Evolutionary conservation across 2,797 vertebrate genomes (phyloP), one percentile per base, ranked within the genome.

Genomic region (Australoheros facetus): DNA sequence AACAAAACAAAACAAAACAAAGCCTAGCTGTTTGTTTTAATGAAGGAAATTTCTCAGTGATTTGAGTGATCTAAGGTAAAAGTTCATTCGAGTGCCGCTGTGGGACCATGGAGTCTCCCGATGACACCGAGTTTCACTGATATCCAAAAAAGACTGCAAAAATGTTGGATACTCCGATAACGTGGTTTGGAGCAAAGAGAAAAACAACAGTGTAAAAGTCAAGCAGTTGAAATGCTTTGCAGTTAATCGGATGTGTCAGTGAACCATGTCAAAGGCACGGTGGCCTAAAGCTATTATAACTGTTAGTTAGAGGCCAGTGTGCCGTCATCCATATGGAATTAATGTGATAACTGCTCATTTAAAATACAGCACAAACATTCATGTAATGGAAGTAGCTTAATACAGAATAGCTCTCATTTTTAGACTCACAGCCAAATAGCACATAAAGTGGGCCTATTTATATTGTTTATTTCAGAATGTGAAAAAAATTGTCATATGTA

Each of bases 1-100:
- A 86, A 73, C 7, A 78, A n/a, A n/a, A n/a, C n/a, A n/a, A n/a
- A n/a, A n/a, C n/a, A 16, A 82, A 88, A 85, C 57, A 88, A 53
- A 69, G 30, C 26, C 64, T 13, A 51, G 42, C 3, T n/a, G 26
- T 32, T 69, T 69, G 19, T 51, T 69, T 32, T 69, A 69, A 69
- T 69, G 42, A 55, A 73, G 72, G 14, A 23, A 42, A 73, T 77
- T 66, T 74, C 75, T 81, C 77, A 48, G 77, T 57, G 76, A 85
- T 81, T 54, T 81, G 45, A 79, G 53, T n/a, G 71, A 53, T 53
- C 64, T 53, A 48, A 85, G 66, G 80, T 88, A 62, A 80, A 83
- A 64, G 45, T 30, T 69, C 30, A 69, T 13, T 57, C 7, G 21
- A 78, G 73, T 70, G 21, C 23, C 28, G 26, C 64, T 53, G 26